phyloP scores from a whole-genome alignment of 64 coral and sea anemone species.

The Montipora sp. region DNA sequence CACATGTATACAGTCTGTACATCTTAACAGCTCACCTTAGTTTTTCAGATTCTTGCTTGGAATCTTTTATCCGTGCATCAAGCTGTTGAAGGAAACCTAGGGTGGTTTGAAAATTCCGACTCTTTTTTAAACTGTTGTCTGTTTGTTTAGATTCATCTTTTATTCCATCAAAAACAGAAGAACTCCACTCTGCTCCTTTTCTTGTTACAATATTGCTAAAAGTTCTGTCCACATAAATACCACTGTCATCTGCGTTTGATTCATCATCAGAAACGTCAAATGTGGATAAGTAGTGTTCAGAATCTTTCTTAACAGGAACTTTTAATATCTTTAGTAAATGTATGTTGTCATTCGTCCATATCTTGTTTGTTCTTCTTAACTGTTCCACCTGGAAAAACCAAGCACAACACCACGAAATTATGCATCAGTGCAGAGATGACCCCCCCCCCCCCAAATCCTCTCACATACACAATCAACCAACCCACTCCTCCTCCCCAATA shows the following conservation, averaged over 20 bases:
- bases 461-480: too few relatives aligned
- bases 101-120: not conserved
- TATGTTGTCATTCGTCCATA: constrained; percentile 88
- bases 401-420: too few relatives aligned
- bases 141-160: not conserved
- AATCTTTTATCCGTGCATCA: constrained; percentile 67
- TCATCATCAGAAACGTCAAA: constrained; percentile 39
- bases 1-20: too few relatives aligned
- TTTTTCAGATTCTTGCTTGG: constrained; percentile 66
- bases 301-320: constrained; percentile 62
- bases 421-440: too few relatives aligned
- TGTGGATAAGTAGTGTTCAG: constrained; percentile 3
- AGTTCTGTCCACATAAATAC: not conserved
- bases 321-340: constrained; percentile 75
- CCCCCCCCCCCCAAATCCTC: too few relatives aligned
- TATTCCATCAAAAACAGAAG: not conserved
- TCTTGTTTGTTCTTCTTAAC: constrained; percentile 72
- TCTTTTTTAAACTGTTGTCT: not conserved
- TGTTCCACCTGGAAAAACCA: constrained; percentile 67
- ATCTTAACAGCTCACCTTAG: constrained; percentile 43
- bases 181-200: not conserved
- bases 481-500: too few relatives aligned
- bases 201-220: not conserved
- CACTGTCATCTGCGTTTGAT: constrained; percentile 3
- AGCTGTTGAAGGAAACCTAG: constrained; percentile 56